Percentiles rank a stretch among this genome's conserved stretches.
Evolutionary conservation across 2,888 invertebrate genomes (phyloP).

Genomic region (Pandemis heparana): DNA sequence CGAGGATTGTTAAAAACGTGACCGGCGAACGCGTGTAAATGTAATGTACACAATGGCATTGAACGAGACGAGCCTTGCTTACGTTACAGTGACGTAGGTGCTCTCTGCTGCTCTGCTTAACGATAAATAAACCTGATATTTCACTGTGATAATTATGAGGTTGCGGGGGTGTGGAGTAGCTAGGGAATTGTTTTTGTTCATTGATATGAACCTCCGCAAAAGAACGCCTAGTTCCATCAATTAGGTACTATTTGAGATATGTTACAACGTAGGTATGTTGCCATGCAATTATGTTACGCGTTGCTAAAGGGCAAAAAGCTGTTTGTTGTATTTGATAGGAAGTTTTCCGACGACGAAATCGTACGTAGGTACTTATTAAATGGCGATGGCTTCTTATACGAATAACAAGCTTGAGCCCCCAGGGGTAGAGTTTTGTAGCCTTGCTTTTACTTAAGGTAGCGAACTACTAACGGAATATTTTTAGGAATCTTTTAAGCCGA

Average conservation of each 20-base stretch:
- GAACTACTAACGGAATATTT: not conserved
- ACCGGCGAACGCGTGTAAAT: slow-evolving; percentile 22
- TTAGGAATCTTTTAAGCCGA: not conserved
- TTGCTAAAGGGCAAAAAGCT: too few relatives aligned
- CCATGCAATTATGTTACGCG: not conserved
- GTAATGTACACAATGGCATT: slow-evolving; percentile 21
- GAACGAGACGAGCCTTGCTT: slow-evolving; percentile 8
- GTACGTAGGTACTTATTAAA: not conserved
- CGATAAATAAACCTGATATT: not conserved
- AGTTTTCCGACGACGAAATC: not conserved
- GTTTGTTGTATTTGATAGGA: too few relatives aligned
- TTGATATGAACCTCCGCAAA: too few relatives aligned
- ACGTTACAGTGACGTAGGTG: slow-evolving; percentile 3
- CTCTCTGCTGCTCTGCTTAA: not conserved
- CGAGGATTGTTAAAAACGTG: slow-evolving; percentile 33
- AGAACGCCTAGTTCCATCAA: too few relatives aligned
- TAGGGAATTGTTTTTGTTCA: too few relatives aligned
- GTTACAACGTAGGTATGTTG: not conserved
- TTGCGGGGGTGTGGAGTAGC: too few relatives aligned
- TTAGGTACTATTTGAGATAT: not conserved
- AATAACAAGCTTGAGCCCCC: not conserved
- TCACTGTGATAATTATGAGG: not conserved
- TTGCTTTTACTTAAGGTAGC: not conserved
- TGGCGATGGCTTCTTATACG: not conserved
- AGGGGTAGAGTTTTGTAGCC: not conserved